These are phyloP conservation scores for Allacma fusca DNA, from an alignment of 2,888 invertebrate genomes.

Conservation along the genomic window DNA sequence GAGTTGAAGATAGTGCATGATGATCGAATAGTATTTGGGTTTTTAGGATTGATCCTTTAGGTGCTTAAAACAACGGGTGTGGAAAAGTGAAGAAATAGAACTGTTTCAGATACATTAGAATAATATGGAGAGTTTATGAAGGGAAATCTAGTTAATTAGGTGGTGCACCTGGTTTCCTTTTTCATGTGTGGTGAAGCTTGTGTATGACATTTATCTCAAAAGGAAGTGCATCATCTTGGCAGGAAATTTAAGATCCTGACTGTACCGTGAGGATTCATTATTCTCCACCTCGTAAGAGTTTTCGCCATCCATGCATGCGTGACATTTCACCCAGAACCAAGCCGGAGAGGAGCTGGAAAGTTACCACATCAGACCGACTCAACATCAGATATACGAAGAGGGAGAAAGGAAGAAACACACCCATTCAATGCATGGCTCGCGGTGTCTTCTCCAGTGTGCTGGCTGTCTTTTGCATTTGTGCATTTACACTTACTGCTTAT, in stretches of 20 bases:
- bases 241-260: conserved; percentile 55
- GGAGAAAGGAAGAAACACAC: conserved; percentile 39
- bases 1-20: too few species aligned
- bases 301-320: conserved; percentile 47
- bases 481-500: conserved; percentile 19
- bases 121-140: conserved; percentile 42
- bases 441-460: background rate
- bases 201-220: conserved; percentile 55
- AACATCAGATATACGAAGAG: conserved; percentile 11
- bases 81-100: background rate
- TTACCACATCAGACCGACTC: background rate
- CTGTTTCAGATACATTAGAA: background rate
- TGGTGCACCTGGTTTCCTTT: conserved; percentile 59
- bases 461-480: conserved; percentile 33
- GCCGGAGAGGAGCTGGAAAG: background rate
- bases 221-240: conserved; percentile 55
- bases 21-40: too few species aligned
- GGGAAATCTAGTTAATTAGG: conserved; percentile 58
- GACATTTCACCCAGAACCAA: conserved; percentile 38
- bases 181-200: conserved; percentile 48
- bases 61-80: background rate
- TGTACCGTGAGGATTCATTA: conserved; percentile 18
- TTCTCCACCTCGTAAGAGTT: conserved; percentile 28
- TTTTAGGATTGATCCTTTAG: too few species aligned
- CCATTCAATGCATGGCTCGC: conserved; percentile 25